Percentiles rank a stretch among this genome's conserved stretches.
Evolutionary conservation across 2,113 vertebrate species (phyloP).

Genomic region (Tragelaphus strepsiceros): DNA sequence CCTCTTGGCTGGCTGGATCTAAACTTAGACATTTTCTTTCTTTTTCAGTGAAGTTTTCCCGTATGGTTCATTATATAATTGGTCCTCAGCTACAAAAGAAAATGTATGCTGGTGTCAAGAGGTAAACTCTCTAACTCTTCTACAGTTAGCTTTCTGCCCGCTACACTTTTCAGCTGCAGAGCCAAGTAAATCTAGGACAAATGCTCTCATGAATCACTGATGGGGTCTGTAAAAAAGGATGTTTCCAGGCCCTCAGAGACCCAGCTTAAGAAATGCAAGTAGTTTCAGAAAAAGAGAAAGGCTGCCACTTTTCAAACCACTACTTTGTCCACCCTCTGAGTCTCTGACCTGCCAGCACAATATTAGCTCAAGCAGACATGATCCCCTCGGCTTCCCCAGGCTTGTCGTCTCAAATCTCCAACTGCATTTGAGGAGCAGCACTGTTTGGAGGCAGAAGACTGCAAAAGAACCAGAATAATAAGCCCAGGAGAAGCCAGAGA

Average conservation of each 20-base stretch:
- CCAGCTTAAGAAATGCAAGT: slow-evolving; percentile 45
- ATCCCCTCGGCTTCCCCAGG: not conserved
- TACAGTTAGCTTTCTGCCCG: slow-evolving; percentile 32
- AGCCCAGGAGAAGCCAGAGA: not conserved
- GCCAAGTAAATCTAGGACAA: slow-evolving; percentile 53
- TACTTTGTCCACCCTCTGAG: not conserved
- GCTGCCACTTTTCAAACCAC: not conserved
- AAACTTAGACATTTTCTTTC: slow-evolving; percentile 33
- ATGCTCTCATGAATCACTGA: slow-evolving; percentile 24
- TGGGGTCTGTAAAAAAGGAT: not conserved
- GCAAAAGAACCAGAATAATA: not conserved
- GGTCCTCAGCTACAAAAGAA: slow-evolving; percentile 4
- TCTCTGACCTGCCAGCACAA: not conserved
- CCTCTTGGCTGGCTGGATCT: not conserved
- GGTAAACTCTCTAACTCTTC: slow-evolving; percentile 42
- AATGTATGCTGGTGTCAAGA: slow-evolving; percentile 51
- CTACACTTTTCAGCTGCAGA: slow-evolving; percentile 1
- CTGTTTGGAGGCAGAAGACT: not conserved
- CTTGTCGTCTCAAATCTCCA: not conserved
- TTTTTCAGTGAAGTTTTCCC: slow-evolving; percentile 3
- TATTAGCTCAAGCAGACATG: not conserved
- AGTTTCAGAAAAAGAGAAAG: slow-evolving; percentile 27
- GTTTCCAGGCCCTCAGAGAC: not conserved
- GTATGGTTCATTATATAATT: slow-evolving; percentile 40
- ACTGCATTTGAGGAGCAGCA: not conserved